Base-by-base conservation (phyloP, 1,140 invertebrate genomes). In the Tetranychus urticae region DNA sequence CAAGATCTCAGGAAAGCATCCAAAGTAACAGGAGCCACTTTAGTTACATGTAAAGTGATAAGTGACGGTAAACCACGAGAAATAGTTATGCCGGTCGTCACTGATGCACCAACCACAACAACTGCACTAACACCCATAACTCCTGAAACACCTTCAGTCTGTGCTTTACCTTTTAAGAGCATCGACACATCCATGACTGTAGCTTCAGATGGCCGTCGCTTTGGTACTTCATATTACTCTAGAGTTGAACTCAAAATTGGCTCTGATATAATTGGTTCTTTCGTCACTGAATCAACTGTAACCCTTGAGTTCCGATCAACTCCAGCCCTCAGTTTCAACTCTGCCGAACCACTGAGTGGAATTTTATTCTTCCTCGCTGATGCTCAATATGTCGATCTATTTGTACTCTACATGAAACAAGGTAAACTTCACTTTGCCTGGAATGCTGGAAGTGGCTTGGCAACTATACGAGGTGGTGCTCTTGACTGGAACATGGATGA, bases 321-420 rank as follows among this genome's bases (percentile, higher is more conserved):
- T 14, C 75, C 96, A 76, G 79, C 56, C 70, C 77, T 0, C 79
- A 88, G 66, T 23, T 23, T 23, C 23, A 23, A 23, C 23, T 23
- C 23, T 23, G 23, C 23, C 23, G 23, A 23, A 23, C 23, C 23
- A 23, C 0, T 23, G 23, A 23, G 23, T 23, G 92, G 93, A 50
- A 76, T 94, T 2, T 77, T 91, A 45, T 85, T 96, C 71, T 96
- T 91, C 71, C 80, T 82, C 0, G 73, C 81, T 0, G 80, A 85
- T 62, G 70, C 71, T 55, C 71, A 73, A 7, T 81, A 83, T 23
- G 75, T 74, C 37, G 84, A 94, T 69, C 85, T 84, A 68, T 77
- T 93, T 3, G 81, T 84, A 7, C 68, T 96, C 0, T 88, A 83
- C 67, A 75, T 97, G 69, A 77, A 80, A 55, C 78, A 85, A 48